Evolutionary conservation across 2,113 vertebrate genomes (phyloP), one percentile per base, ranked within the genome.

Genomic region (Melanotaenia duboulayi): DNA sequence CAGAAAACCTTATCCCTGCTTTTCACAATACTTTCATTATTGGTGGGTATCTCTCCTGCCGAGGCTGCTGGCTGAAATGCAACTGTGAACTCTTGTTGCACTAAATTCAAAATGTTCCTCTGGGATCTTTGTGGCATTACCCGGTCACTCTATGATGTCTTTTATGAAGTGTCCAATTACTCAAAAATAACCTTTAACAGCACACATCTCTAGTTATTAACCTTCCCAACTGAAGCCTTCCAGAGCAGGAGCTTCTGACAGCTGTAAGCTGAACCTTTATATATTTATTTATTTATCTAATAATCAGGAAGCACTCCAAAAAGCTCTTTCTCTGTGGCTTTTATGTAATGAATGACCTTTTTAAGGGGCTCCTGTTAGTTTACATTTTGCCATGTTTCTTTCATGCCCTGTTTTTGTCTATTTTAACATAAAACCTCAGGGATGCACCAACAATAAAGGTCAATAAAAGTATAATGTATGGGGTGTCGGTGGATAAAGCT

Each of bases 31-130:
- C 61, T 52, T 82, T 40, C 64, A 84, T 84, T 76, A 84, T 74
- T 87, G 76, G 80, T 77, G 51, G 42, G 42, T 55, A 58, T 82
- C 76, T 82, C 40, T 75, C 60, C 57, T 25, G 59, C 74, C 23
- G 64, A 63, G 71, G 25, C 24, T 52, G 51, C 39, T 22, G 20
- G 65, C 55, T 46, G 11, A 60, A 48, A 70, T 1, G 23, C 58
- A 81, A 65, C 51, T 10, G 17, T 66, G 50, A 72, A 57, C 48
- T 78, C 28, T 50, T 49, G 16, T 35, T 35, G 68, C 66, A 65
- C 71, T 51, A 37, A 54, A 70, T 60, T 54, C 24, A 25, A 32
- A 58, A 4, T 40, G 19, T 8, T 65, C 40, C 69, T 44, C 12
- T 28, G 50, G 24, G 56, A 66, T 22, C 40, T 60, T 20, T 62